Conservation (phyloP, 1,140 invertebrate genomes). For the Drosophila watanabei region DNA sequence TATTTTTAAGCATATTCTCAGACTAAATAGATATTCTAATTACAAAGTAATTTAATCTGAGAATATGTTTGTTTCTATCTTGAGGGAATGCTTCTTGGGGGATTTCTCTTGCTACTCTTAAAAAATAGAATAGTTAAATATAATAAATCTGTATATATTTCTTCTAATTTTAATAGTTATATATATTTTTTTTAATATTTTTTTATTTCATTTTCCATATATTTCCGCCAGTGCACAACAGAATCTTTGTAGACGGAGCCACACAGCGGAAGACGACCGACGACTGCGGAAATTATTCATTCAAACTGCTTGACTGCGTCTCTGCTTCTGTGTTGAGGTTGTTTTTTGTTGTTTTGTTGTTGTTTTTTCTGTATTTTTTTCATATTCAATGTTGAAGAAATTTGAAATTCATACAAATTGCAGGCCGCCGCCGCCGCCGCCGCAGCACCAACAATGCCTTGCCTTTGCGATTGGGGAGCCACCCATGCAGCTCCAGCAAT, state of each 20-base stretch:
- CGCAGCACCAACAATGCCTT: conserved; percentile 47
- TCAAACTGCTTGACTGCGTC: conserved; percentile 63
- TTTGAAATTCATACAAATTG: conserved; percentile 83
- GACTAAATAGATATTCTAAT: too few species aligned
- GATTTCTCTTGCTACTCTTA: too few species aligned
- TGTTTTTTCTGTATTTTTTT: conserved; percentile 25
- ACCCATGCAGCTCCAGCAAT: conserved; percentile 74
- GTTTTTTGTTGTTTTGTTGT: conserved; percentile 11
- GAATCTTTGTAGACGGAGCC: conserved; percentile 74
- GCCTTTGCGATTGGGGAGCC: conserved; percentile 45
- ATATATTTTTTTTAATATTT: background rate
- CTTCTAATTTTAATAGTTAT: background rate
- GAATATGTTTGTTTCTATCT: too few species aligned
- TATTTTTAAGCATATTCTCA: too few species aligned
- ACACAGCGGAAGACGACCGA: conserved; percentile 51
- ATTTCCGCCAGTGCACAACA: conserved; percentile 35
- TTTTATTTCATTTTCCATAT: background rate
- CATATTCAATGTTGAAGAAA: conserved; percentile 66
- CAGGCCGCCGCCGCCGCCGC: conserved; percentile 61
- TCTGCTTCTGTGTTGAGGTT: conserved; percentile 20
- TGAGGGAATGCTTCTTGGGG: too few species aligned
- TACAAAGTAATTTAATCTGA: too few species aligned
- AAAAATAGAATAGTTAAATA: background rate
- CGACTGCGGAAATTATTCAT: conserved; percentile 82
- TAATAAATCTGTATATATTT: background rate